Evolutionary conservation across 2,113 vertebrate genomes (phyloP), one percentile per base, ranked within the genome.

Genomic region (Plecturocebus donacophilus): DNA sequence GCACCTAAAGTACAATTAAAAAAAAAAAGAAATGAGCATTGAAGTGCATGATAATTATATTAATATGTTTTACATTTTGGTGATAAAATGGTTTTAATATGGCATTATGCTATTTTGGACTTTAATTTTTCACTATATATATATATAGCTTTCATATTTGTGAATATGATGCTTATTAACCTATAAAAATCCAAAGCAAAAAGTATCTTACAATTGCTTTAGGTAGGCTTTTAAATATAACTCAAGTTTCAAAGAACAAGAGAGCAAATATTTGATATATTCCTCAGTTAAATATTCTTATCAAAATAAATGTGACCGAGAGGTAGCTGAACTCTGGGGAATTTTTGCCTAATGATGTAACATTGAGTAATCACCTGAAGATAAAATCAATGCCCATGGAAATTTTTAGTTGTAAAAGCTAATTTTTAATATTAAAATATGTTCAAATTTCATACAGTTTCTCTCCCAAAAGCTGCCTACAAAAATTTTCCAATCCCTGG

Each of bases 321-420:
- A 85, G 95, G 54, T 90, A 73, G 38, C 54, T 96, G 82, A 96
- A 93, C 56, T 94, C 96, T 64, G 92, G n/a, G 86, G 56, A 97
- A 79, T 93, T 25, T 91, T 92, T 96, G 71, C n/a, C 79, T 27
- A 19, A 49, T 47, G 30, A 92, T 61, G 17, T 84, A 75, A 23
- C 47, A 93, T 6, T 66, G 35, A 93, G 45, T 54, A 49, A 87
- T 94, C 23, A 61, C 54, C 95, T 75, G 47, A 56, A 17, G 85
- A 92, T 52, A 52, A 47, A 81, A 40, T 80, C 91, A 82, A 5
- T 68, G 35, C 21, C 80, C 47, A 42, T 35, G 32, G 5, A 54
- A 77, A 52, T 30, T 61, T 83, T 90, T 73, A 85, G 30, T 87
- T 89, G 9, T 88, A 70, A 85, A 89, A 89, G 5, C 7, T 45